Evolutionary conservation across 2,113 vertebrate species (phyloP).

Genomic region (Channa maculata): DNA sequence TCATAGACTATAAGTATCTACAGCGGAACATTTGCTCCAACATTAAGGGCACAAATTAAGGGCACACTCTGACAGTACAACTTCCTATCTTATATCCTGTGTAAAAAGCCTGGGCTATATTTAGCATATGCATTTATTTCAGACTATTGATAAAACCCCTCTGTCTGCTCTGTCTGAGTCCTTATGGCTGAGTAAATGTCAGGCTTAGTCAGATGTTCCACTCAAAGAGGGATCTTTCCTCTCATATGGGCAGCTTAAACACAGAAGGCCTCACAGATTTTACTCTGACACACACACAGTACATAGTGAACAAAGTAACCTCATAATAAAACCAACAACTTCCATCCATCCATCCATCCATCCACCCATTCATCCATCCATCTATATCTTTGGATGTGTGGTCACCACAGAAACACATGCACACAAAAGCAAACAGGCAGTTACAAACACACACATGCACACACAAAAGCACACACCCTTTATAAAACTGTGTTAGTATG

Average conservation of each 20-base stretch:
- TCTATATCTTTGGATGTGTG: slow-evolving; percentile 39
- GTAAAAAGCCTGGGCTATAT: slow-evolving; percentile 68
- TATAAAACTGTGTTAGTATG: slow-evolving; percentile 69
- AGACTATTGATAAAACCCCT: slow-evolving; percentile 77
- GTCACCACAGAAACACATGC: slow-evolving; percentile 42
- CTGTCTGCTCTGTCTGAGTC: slow-evolving; percentile 68
- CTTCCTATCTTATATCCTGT: slow-evolving; percentile 64
- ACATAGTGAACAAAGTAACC: slow-evolving; percentile 58
- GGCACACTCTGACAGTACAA: slow-evolving; percentile 38
- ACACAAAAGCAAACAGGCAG: slow-evolving; percentile 57
- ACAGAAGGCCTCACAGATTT: slow-evolving; percentile 60
- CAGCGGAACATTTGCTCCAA: slow-evolving; percentile 29
- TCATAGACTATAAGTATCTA: slow-evolving; percentile 20
- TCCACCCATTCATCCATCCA: slow-evolving; percentile 22
- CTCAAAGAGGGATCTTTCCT: slow-evolving; percentile 59
- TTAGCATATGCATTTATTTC: slow-evolving; percentile 75
- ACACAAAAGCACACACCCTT: slow-evolving; percentile 51
- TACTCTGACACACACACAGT: slow-evolving; percentile 1
- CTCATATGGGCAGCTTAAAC: slow-evolving; percentile 63
- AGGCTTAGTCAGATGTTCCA: slow-evolving; percentile 79
- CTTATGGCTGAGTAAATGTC: slow-evolving; percentile 79
- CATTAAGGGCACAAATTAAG: slow-evolving; percentile 48
- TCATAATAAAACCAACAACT: slow-evolving; percentile 59
- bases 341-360: slow-evolving; percentile 23
- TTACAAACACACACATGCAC: neutral